Evolutionary conservation across 2,797 vertebrate species (phyloP).

Genomic region (Sardinella longiceps): DNA sequence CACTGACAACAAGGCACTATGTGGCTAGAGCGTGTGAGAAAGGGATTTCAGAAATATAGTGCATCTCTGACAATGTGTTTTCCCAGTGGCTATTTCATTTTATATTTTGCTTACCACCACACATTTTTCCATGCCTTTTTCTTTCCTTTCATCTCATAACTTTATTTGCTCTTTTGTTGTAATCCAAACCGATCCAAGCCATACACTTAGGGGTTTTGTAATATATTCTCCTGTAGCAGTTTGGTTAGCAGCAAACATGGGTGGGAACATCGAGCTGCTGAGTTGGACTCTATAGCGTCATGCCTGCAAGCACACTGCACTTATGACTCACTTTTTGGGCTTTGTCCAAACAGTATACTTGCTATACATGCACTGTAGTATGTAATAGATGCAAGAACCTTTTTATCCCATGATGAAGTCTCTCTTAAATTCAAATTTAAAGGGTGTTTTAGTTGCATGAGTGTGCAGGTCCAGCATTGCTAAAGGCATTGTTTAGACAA

Average conservation of each 20-base stretch:
- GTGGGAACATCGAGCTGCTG: background rate
- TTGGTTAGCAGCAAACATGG: background rate
- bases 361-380: too few species aligned
- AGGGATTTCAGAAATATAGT: background rate
- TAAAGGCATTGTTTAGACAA: too few species aligned
- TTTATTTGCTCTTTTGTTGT: slow-evolving; percentile 6
- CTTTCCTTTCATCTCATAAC: background rate
- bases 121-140: background rate
- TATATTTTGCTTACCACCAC: background rate
- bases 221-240: background rate
- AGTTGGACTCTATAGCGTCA: background rate
- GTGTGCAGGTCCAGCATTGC: too few species aligned
- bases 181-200: background rate
- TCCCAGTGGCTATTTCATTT: background rate
- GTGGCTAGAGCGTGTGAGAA: background rate
- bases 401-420: too few species aligned
- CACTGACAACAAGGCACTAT: background rate
- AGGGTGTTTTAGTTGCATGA: too few species aligned
- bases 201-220: background rate
- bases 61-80: background rate
- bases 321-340: background rate
- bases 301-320: background rate
- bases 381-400: too few species aligned
- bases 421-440: too few species aligned
- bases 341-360: background rate